Percentiles rank a stretch among this genome's conserved stretches.
Conservation (phyloP, 2,888 invertebrate genomes). For the Theretra japonica region DNA sequence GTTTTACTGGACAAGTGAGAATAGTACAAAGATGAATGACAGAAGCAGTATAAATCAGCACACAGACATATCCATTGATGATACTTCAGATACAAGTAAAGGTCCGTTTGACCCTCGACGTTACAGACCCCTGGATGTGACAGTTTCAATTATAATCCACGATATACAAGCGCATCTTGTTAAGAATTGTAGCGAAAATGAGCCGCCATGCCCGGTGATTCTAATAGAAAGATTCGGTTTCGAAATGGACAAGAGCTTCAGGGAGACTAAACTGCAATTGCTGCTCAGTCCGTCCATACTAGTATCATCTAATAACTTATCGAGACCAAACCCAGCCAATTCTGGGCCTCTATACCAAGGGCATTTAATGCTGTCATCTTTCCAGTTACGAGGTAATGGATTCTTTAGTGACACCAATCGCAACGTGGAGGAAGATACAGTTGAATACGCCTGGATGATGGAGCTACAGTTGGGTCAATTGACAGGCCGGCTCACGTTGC, state of each 20-base stretch:
- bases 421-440: constrained; percentile 95
- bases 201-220: constrained; percentile 96
- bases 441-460: constrained; percentile 99
- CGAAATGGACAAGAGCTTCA: constrained; percentile 97
- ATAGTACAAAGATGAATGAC: constrained; percentile 68
- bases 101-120: constrained; percentile 92
- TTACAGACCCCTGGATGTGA: constrained; percentile 95
- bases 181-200: constrained; percentile 95
- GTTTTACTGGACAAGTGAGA: constrained; percentile 72
- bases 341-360: constrained; percentile 89
- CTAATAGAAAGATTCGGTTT: constrained; percentile 96
- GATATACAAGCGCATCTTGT: constrained; percentile 97
- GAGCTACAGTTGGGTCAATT: constrained; percentile 97
- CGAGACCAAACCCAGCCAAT: constrained; percentile 83
- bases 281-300: constrained; percentile 94
- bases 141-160: constrained; percentile 96
- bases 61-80: constrained; percentile 86
- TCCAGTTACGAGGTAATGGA: constrained; percentile 96
- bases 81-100: constrained; percentile 84
- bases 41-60: constrained; percentile 75
- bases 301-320: constrained; percentile 89
- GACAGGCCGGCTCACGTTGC: constrained; percentile 94
- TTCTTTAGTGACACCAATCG: constrained; percentile 98
- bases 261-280: constrained; percentile 96
- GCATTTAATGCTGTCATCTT: constrained; percentile 92